phyloP scores from a whole-genome alignment of 2,888 invertebrate species.

The Teinopalpus imperialis region DNA sequence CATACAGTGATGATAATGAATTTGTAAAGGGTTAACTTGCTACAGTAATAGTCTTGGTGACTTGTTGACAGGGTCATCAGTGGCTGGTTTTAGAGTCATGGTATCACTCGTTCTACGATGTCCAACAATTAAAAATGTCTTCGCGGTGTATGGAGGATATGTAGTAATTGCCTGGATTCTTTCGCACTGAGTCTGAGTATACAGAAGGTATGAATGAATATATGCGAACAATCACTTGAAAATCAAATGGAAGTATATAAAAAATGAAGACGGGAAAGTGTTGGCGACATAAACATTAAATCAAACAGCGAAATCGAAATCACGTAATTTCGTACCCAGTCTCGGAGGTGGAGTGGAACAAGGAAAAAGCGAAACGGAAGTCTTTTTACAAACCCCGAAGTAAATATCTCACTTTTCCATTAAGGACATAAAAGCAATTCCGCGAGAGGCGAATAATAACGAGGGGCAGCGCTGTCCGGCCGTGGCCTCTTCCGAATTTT shows the following conservation, averaged over 20 bases:
- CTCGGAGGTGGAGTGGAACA: conserved; percentile 48
- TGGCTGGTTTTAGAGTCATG: too few relatives aligned
- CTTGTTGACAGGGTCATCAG: too few relatives aligned
- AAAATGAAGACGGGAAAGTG: conserved; percentile 10
- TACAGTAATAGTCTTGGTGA: too few relatives aligned
- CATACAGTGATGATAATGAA: too few relatives aligned
- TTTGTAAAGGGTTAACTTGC: too few relatives aligned
- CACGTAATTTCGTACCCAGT: conserved; percentile 53
- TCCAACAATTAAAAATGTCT: too few relatives aligned
- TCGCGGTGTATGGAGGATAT: too few relatives aligned
- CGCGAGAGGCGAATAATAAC: conserved; percentile 79
- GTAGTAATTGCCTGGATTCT: too few relatives aligned
- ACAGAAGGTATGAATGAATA: too few relatives aligned
- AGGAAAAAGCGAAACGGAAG: conserved; percentile 62
- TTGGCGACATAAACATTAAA: conserved; percentile 21
- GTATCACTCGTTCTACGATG: too few relatives aligned
- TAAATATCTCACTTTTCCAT: conserved; percentile 79
- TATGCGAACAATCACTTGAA: too few relatives aligned
- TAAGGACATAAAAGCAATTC: conserved; percentile 79
- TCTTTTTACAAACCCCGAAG: conserved; percentile 65
- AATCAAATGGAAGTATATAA: background rate
- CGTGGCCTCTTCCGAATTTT: conserved; percentile 68
- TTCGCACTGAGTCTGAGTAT: too few relatives aligned
- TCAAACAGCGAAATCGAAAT: conserved; percentile 36
- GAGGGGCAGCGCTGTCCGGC: conserved; percentile 76